A percentile compares a stretch with the other conserved stretches of the same genome.
Evolutionary conservation across 2,113 vertebrate genomes (phyloP).

Genomic region (Sorex fumeus): DNA sequence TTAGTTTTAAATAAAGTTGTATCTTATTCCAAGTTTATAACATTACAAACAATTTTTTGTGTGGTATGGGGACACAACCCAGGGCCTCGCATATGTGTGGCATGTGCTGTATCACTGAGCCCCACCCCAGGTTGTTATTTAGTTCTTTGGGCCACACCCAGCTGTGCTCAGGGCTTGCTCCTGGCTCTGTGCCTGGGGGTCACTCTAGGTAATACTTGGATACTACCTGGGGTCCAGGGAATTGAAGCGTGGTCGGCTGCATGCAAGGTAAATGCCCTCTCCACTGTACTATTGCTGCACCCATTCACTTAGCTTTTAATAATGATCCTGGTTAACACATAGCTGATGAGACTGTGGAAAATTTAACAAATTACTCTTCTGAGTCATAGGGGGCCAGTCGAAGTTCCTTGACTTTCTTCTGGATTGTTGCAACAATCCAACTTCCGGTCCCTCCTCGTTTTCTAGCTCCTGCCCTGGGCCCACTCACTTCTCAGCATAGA

Average conservation of each 20-base stretch:
- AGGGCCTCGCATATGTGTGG: background rate
- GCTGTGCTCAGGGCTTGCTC: too few species aligned
- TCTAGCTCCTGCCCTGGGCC: background rate
- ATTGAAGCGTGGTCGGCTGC: too few species aligned
- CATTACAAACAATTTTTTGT: background rate
- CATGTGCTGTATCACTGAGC: background rate
- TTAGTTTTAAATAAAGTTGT: constrained; percentile 32
- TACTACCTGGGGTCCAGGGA: too few species aligned
- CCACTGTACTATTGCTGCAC: background rate
- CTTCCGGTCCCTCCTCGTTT: background rate
- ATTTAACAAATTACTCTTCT: background rate
- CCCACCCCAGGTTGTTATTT: background rate
- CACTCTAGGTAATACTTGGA: too few species aligned
- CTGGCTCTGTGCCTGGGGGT: too few species aligned
- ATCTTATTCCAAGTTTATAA: background rate
- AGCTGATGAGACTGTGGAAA: background rate
- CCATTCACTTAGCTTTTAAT: background rate
- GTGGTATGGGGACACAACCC: background rate
- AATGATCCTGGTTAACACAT: background rate
- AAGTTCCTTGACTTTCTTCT: background rate
- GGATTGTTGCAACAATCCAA: background rate
- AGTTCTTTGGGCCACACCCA: background rate
- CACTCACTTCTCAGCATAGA: background rate
- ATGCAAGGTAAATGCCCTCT: too few species aligned
- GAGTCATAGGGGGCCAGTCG: background rate